Evolutionary conservation across 2,113 vertebrate genomes (phyloP).

Genomic region (Gulo gulo): DNA sequence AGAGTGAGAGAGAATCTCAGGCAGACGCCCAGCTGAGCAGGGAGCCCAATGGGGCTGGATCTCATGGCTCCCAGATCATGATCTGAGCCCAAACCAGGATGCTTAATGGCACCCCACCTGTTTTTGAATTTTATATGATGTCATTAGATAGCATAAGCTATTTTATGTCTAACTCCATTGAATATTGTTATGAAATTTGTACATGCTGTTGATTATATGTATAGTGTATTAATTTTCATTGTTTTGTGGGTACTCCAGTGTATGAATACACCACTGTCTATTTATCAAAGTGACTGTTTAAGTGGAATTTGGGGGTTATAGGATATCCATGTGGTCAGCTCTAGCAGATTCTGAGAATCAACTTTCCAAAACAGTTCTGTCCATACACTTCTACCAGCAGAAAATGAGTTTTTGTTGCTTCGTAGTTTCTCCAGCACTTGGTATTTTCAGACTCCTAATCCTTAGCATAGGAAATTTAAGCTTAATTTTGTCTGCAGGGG

Average conservation of each 20-base stretch:
- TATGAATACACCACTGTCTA: not conserved
- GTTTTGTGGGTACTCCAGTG: not conserved
- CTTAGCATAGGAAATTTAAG: not conserved
- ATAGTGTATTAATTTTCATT: not conserved
- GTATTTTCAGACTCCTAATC: not conserved
- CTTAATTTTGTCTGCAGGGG: not conserved
- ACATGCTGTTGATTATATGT: not conserved
- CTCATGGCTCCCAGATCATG: not conserved
- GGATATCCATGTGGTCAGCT: not conserved
- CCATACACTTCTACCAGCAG: not conserved
- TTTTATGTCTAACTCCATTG: constrained; percentile 8
- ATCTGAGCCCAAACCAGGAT: not conserved
- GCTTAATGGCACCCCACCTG: not conserved
- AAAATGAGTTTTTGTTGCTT: not conserved
- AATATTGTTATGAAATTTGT: not conserved
- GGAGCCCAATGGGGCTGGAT: not conserved
- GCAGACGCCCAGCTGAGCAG: not conserved
- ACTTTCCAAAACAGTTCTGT: not conserved
- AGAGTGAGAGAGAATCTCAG: not conserved
- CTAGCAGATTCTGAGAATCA: not conserved
- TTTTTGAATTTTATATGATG: not conserved
- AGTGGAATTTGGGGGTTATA: not conserved
- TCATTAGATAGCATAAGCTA: not conserved
- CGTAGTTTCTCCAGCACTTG: not conserved
- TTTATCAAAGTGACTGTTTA: not conserved